Conservation (phyloP, 2,888 invertebrate genomes). For the Cryptocephalus moraei region DNA sequence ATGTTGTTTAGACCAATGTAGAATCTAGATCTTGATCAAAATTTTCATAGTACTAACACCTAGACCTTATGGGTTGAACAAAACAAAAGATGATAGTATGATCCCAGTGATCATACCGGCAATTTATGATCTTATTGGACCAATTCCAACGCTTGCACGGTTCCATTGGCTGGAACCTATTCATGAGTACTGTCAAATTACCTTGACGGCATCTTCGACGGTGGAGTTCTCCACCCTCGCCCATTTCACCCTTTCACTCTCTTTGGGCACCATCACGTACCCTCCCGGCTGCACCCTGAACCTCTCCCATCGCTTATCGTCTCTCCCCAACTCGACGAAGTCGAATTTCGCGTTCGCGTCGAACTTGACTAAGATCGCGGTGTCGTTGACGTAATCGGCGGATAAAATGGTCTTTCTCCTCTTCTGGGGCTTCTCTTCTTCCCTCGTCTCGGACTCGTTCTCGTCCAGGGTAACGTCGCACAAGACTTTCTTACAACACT, state of each 20-base stretch:
- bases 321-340: constrained; percentile 36
- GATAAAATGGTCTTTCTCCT: constrained; percentile 26
- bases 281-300: constrained; percentile 33
- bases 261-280: constrained; percentile 18
- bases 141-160: too few species aligned
- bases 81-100: too few species aligned
- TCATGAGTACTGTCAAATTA: background rate
- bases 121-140: too few species aligned
- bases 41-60: too few species aligned
- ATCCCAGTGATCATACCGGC: too few species aligned
- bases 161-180: background rate
- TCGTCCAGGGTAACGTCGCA: constrained; percentile 78
- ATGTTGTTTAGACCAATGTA: too few species aligned
- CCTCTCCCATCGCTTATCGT: constrained; percentile 38
- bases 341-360: constrained; percentile 32
- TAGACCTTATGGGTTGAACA: too few species aligned
- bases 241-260: constrained; percentile 26
- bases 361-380: constrained; percentile 36
- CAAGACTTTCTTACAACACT: constrained; percentile 72
- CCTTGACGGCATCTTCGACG: constrained; percentile 26
- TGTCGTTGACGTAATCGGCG: constrained; percentile 34
- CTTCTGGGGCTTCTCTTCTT: constrained; percentile 20
- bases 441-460: constrained; percentile 47
- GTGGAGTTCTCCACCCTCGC: constrained; percentile 28
- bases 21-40: too few species aligned